Percentiles rank a stretch among this genome's conserved stretches.
Conservation (phyloP, 2,888 invertebrate genomes). For the Lepidocyrtoides sp. region DNA sequence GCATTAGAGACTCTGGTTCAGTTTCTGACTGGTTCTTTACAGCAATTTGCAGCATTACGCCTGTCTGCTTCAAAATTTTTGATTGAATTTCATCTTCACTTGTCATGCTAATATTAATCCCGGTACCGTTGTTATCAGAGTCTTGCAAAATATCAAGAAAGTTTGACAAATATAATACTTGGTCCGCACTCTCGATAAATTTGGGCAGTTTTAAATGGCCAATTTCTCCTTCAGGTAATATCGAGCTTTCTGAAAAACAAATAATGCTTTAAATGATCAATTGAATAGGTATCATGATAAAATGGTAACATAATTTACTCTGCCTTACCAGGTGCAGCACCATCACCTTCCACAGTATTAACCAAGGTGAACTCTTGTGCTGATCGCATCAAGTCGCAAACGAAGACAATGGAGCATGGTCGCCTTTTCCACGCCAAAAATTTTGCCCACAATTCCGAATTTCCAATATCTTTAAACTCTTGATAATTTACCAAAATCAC, state of each 20-base stretch:
- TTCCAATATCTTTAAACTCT: conserved; percentile 56
- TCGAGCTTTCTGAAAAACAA: neutral
- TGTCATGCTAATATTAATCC: neutral
- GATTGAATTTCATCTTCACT: conserved; percentile 37
- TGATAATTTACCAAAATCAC: conserved; percentile 72
- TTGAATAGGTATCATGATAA: too few relatives aligned
- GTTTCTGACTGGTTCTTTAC: conserved; percentile 63
- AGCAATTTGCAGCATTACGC: conserved; percentile 75
- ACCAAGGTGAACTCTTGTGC: neutral
- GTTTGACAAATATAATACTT: conserved; percentile 78
- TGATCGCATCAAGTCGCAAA: conserved; percentile 79
- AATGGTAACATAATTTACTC: neutral
- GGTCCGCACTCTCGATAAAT: conserved; percentile 79
- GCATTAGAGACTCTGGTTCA: conserved; percentile 76
- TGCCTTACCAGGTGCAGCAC: conserved; percentile 1
- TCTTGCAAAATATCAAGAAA: neutral
- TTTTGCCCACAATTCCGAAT: conserved; percentile 64
- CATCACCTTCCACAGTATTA: neutral
- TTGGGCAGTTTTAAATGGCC: conserved; percentile 74
- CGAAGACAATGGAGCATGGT: conserved; percentile 80
- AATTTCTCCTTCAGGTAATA: conserved; percentile 40
- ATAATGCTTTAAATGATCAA: too few relatives aligned
- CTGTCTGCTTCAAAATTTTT: conserved; percentile 77
- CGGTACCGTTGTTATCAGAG: neutral
- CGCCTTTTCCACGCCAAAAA: conserved; percentile 74